These are phyloP conservation scores for Phrynocephalus forsythii DNA, from an alignment of 2,797 vertebrate species.

Conservation along the genomic window DNA sequence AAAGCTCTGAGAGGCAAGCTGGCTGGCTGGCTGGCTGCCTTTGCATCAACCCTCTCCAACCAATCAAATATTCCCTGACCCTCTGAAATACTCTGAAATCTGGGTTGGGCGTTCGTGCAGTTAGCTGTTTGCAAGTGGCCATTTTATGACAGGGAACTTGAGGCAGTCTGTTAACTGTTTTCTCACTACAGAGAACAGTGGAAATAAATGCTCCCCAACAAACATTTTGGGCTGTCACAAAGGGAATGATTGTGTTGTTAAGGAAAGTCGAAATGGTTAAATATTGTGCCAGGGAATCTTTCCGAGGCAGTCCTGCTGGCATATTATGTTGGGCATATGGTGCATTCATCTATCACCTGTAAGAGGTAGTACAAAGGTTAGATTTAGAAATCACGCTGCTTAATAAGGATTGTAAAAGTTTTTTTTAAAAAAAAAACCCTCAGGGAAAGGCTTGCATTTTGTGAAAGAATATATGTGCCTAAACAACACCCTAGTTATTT, in stretches of 20 bases:
- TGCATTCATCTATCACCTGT: constrained; percentile 69
- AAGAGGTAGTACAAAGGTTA: constrained; percentile 65
- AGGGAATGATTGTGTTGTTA: constrained; percentile 67
- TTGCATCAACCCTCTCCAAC: constrained; percentile 62
- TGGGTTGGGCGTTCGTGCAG: constrained; percentile 93
- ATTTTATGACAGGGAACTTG: constrained; percentile 88
- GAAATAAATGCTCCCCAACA: constrained; percentile 49
- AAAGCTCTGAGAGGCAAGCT: constrained; percentile 60
- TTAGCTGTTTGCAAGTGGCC: constrained; percentile 96
- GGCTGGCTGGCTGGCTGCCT: constrained; percentile 70
- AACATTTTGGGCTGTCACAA: constrained; percentile 57
- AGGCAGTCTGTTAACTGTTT: constrained; percentile 80
- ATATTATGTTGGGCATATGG: constrained; percentile 64
- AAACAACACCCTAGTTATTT: constrained; percentile 58
- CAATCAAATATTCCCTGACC: constrained; percentile 27
- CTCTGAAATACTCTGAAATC: constrained; percentile 78
- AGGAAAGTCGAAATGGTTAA: constrained; percentile 80
- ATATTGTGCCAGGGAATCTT: constrained; percentile 72
- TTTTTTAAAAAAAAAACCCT: constrained; percentile 45
- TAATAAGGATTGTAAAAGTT: constrained; percentile 42
- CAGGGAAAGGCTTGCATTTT: constrained; percentile 61
- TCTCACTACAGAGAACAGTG: constrained; percentile 64
- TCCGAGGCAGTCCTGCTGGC: constrained; percentile 59
- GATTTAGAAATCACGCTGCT: constrained; percentile 60
- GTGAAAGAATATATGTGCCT: constrained; percentile 60